A percentile compares a stretch with the other conserved stretches of the same genome.
Conservation (phyloP, 2,888 invertebrate genomes). For the Biston betularia region DNA sequence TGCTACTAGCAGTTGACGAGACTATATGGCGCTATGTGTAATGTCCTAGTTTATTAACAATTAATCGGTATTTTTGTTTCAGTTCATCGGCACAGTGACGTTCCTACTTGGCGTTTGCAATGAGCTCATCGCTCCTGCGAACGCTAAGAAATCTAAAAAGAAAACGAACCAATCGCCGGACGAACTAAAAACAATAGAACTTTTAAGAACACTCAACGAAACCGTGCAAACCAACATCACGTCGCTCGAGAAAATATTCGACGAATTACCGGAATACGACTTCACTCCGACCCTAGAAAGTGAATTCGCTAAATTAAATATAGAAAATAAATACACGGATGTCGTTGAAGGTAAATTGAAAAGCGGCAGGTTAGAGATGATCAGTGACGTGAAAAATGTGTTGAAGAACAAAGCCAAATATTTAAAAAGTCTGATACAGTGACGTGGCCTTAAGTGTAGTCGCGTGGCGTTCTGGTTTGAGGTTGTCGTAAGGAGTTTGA, state of each 20-base stretch:
- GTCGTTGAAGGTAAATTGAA: conserved; percentile 78
- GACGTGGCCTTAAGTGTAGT: conserved; percentile 50
- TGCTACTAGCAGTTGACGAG: no score
- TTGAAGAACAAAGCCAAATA: conserved; percentile 85
- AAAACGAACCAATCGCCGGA: conserved; percentile 80
- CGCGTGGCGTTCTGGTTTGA: conserved; percentile 13
- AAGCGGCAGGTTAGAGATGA: conserved; percentile 79
- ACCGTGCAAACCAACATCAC: conserved; percentile 67
- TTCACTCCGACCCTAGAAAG: conserved; percentile 65
- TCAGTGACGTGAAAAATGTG: conserved; percentile 82
- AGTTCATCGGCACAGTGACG: conserved; percentile 86
- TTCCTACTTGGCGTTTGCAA: conserved; percentile 85
- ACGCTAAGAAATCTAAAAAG: conserved; percentile 86
- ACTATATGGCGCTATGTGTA: no score
- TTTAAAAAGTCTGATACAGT: conserved; percentile 74
- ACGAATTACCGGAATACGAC: conserved; percentile 71
- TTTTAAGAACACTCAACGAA: conserved; percentile 67
- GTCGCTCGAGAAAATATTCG: conserved; percentile 72
- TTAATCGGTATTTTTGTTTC: conserved; percentile 43
- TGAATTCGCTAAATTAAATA: conserved; percentile 69
- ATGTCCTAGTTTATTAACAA: no score
- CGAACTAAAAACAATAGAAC: conserved; percentile 67
- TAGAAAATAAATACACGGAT: conserved; percentile 66
- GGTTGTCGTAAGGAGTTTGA: conserved; percentile 8
- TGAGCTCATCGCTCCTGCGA: conserved; percentile 80